Base-by-base conservation (phyloP, 2,113 vertebrate genomes). In the Plectropomus leopardus region DNA sequence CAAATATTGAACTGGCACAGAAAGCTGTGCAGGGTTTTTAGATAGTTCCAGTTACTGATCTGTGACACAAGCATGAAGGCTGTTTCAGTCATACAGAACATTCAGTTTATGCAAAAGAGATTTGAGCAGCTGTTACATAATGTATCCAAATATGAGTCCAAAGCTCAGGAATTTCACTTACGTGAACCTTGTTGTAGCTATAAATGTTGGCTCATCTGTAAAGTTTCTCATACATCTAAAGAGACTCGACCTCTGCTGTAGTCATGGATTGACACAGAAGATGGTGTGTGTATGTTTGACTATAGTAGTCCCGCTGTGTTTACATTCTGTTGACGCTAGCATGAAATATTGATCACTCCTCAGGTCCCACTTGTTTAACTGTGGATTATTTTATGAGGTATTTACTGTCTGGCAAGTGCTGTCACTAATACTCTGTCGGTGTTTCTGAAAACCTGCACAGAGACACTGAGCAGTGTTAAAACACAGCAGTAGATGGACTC, bases 31-130 rank as follows among this genome's bases (percentile, higher is more conserved):
- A 53, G 74, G 48, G 44, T 23, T 85, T 82, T 71, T 55, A 60
- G 64, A 85, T 74, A 78, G 82, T 86, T 83, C 78, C 76, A 79
- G 26, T 81, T 51, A 60, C 48, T 81, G 78, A 80, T 80, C 65
- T 83, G 76, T 78, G 80, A 82, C 63, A 80, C 42, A 74, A 78
- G 50, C 58, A 75, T 44, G 24, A 72, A 78, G 59, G 66, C 21
- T 69, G 61, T 80, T 69, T 77, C 40, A 45, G 16, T 72, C 63
- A 55, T 50, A 64, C 79, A 76, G 57, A 87, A 68, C 3, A 40
- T 26, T 21, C 24, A 68, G n/a, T 51, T 80, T 59, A 60, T 85
- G 15, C 53, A 44, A 78, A 50, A 81, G 30, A 70, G 47, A 75
- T 67, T 55, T 44, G 23, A 70, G 53, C 69, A 47, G 19, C 44